Conservation (phyloP, 2,113 vertebrate genomes). For the Rafetus swinhoei region DNA sequence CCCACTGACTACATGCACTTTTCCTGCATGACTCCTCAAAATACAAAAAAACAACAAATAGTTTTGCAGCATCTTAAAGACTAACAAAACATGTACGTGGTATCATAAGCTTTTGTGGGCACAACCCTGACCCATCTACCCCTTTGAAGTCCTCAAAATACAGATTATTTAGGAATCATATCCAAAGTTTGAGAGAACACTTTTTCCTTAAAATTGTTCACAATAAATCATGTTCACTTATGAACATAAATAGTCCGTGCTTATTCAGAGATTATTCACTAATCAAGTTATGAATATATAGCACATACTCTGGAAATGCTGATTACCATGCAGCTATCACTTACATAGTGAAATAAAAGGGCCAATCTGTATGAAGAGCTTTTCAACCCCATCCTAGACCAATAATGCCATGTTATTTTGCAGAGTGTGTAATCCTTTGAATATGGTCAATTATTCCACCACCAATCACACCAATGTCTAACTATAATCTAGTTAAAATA, state of each 20-base stretch:
- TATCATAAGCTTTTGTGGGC: no score
- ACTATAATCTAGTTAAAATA: neutral
- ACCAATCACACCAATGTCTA: neutral
- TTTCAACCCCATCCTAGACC: neutral
- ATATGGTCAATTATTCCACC: neutral
- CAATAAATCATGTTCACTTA: slow-evolving; percentile 61
- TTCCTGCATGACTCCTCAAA: neutral
- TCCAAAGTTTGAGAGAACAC: neutral
- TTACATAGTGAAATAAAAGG: slow-evolving; percentile 44
- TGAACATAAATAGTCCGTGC: slow-evolving; percentile 38
- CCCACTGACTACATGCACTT: neutral
- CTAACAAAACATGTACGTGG: no score
- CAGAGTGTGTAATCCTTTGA: neutral
- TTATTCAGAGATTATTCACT: slow-evolving; percentile 62
- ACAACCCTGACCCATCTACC: no score
- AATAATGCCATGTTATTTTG: neutral
- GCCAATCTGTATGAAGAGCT: slow-evolving; percentile 6
- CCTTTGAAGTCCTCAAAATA: no score
- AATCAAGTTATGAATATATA: slow-evolving; percentile 63
- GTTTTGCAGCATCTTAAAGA: no score
- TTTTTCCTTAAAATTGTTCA: slow-evolving; percentile 45
- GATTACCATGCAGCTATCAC: slow-evolving; percentile 27
- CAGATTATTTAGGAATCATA: slow-evolving; percentile 9
- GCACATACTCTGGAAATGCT: slow-evolving; percentile 65
- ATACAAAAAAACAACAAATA: neutral